phyloP scores from a whole-genome alignment of 2,888 invertebrate species.

The Limnephilus marmoratus region DNA sequence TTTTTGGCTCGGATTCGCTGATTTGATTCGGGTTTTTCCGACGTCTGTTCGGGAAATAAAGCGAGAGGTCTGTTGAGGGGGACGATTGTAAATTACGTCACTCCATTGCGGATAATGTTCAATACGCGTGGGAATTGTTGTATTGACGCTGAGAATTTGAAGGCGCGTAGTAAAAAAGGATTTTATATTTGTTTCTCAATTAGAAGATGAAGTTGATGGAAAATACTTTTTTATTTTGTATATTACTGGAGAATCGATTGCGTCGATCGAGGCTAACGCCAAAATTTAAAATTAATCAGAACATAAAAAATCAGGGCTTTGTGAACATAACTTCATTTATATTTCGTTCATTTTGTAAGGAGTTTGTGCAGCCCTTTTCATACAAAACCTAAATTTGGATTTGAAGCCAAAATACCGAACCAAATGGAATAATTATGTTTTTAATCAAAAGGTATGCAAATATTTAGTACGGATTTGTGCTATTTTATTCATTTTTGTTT shows the following conservation, averaged over 20 bases:
- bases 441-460: no score
- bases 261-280: not conserved
- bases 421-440: no score
- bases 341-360: no score
- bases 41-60: not conserved
- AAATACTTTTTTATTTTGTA: not conserved
- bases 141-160: not conserved
- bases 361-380: no score
- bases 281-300: not conserved
- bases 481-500: no score
- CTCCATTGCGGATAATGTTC: constrained; percentile 48
- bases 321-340: not conserved
- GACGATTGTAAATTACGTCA: constrained; percentile 36
- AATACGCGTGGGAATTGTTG: constrained; percentile 34
- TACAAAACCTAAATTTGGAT: no score
- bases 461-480: no score
- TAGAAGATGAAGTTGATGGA: not conserved
- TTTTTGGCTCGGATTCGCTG: not conserved
- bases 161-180: not conserved
- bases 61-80: not conserved
- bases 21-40: constrained; percentile 29
- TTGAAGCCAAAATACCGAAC: no score
- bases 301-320: not conserved
- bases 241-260: not conserved
- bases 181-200: not conserved